phyloP scores from a whole-genome alignment of 2,888 invertebrate species.

The Drosophila nr. medialis region DNA sequence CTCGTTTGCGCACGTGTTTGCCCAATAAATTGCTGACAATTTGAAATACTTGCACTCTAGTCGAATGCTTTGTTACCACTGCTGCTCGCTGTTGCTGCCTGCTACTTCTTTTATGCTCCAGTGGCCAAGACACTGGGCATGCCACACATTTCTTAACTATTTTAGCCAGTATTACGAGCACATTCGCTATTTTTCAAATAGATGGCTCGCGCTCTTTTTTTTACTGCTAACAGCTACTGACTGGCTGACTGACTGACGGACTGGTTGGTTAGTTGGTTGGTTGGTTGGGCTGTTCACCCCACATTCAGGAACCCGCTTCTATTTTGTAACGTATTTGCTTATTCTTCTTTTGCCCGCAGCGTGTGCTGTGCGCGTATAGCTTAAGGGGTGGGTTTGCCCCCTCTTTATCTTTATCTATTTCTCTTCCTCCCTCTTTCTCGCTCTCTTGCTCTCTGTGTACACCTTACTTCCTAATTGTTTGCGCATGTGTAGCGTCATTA shows the following conservation, averaged over 20 bases:
- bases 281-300: slow-evolving; percentile 19
- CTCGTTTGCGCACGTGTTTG: slow-evolving; percentile 58
- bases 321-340: slow-evolving; percentile 79
- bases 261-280: background rate
- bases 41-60: slow-evolving; percentile 43
- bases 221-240: background rate
- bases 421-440: slow-evolving; percentile 5
- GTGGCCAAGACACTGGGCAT: slow-evolving; percentile 62
- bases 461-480: slow-evolving; percentile 76
- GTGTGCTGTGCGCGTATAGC: slow-evolving; percentile 23
- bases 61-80: slow-evolving; percentile 23
- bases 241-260: background rate
- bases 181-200: slow-evolving; percentile 22
- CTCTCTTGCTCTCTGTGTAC: slow-evolving; percentile 17
- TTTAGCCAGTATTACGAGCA: slow-evolving; percentile 52
- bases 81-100: slow-evolving; percentile 6
- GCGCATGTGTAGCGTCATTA: slow-evolving; percentile 81
- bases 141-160: slow-evolving; percentile 80
- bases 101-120: slow-evolving; percentile 66
- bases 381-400: slow-evolving; percentile 66
- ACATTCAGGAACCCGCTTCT: slow-evolving; percentile 32
- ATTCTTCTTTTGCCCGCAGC: slow-evolving; percentile 60
- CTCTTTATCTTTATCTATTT: background rate
- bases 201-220: slow-evolving; percentile 19
- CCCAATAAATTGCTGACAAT: slow-evolving; percentile 57